Evolutionary conservation across 2,113 vertebrate species (phyloP).

Genomic region (Oryzias woworae): DNA sequence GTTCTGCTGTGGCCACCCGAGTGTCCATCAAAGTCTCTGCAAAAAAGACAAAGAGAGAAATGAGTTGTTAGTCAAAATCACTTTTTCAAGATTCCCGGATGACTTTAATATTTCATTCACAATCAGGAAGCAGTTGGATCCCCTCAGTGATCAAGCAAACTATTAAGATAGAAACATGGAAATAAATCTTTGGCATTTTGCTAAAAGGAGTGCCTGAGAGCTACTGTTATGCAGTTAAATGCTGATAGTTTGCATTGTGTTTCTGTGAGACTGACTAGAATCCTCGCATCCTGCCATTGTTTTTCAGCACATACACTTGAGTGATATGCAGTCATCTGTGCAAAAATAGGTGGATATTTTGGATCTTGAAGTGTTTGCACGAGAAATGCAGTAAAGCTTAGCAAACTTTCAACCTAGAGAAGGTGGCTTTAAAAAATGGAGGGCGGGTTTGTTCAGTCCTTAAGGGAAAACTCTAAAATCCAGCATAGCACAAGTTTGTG

Average conservation of each 20-base stretch:
- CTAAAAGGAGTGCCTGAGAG: conserved; percentile 35
- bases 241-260: conserved; percentile 36
- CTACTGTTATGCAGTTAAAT: conserved; percentile 41
- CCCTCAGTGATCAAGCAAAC: conserved; percentile 41
- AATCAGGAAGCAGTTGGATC: conserved; percentile 52
- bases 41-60: conserved; percentile 53
- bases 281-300: conserved; percentile 28
- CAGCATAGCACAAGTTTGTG: not conserved
- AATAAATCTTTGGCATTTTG: conserved; percentile 47
- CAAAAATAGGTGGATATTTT: conserved; percentile 11
- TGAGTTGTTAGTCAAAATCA: conserved; percentile 38
- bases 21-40: conserved; percentile 98
- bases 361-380: conserved; percentile 4
- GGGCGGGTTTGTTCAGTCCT: conserved; percentile 3
- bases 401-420: conserved; percentile 15
- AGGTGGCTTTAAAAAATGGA: not conserved
- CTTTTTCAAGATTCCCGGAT: too few relatives aligned
- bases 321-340: conserved; percentile 1
- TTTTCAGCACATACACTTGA: conserved; percentile 1
- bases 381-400: not conserved
- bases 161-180: conserved; percentile 42
- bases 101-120: conserved; percentile 17
- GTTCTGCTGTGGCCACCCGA: conserved; percentile 94
- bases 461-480: conserved; percentile 12
- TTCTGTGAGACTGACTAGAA: conserved; percentile 15